A percentile compares a stretch with the other conserved stretches of the same genome.
phyloP scores from a whole-genome alignment of 2,113 vertebrate species.

The Pardalotus punctatus region DNA sequence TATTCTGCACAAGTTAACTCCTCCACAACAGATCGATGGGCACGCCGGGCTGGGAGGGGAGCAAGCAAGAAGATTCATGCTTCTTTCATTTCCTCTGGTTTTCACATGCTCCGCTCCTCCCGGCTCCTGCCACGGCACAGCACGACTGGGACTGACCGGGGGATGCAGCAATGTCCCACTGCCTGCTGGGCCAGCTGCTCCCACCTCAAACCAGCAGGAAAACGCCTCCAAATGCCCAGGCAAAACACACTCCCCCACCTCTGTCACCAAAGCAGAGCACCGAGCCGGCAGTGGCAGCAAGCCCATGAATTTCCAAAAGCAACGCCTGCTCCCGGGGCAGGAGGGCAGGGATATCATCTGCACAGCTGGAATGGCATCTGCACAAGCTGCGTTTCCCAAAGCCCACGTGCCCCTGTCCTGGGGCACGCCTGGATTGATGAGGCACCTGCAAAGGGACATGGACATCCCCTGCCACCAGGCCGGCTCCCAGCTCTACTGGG shows the following conservation, averaged over 20 bases:
- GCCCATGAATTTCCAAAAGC: neutral
- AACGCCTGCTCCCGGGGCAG: neutral
- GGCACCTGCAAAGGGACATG: accelerated
- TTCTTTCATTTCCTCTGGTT: neutral
- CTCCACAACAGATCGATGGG: slow-evolving; percentile 8
- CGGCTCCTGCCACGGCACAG: neutral
- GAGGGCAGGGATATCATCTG: neutral
- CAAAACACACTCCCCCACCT: neutral
- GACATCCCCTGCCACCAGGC: neutral
- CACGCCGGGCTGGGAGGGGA: neutral
- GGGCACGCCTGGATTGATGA: accelerated
- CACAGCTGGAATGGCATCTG: accelerated
- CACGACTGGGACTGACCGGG: accelerated
- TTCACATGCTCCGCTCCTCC: neutral
- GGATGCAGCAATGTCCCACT: neutral
- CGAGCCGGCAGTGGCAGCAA: accelerated
- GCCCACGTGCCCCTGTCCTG: accelerated
- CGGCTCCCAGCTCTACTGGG: neutral
- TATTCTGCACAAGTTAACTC: slow-evolving; percentile 40
- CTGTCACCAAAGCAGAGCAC: neutral
- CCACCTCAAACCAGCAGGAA: neutral
- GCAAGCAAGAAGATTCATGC: neutral
- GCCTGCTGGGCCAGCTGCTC: neutral
- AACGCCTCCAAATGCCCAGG: neutral
- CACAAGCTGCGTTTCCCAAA: neutral